Conservation (phyloP, 2,797 vertebrate genomes). For the Dipus sagitta region DNA sequence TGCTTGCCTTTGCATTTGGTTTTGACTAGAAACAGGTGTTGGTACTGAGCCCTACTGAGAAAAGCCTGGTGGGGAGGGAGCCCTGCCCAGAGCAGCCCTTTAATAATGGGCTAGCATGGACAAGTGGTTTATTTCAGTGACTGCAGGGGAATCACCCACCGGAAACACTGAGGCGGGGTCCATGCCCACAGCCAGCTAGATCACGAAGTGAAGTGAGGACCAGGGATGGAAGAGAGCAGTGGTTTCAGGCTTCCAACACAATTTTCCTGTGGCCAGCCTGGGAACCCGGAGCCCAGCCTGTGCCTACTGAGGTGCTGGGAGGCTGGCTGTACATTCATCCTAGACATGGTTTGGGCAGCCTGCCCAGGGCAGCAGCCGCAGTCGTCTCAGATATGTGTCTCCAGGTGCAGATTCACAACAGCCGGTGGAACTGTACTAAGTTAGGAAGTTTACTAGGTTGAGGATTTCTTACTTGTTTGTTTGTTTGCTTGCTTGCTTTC, state of each 20-base stretch:
- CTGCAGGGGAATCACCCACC: not conserved
- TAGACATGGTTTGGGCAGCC: not conserved
- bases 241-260: not conserved
- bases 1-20: not conserved
- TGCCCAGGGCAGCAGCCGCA: not conserved
- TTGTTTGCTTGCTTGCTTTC: no score
- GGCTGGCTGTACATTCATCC: not conserved
- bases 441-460: not conserved
- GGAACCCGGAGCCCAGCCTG: not conserved
- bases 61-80: not conserved
- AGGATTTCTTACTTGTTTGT: not conserved
- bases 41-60: not conserved
- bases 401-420: not conserved
- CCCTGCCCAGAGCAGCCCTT: no score
- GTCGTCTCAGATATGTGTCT: no score
- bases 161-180: not conserved
- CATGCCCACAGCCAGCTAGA: not conserved
- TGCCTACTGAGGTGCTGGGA: not conserved
- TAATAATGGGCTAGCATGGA: not conserved
- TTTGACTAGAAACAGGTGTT: constrained; percentile 3
- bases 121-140: not conserved
- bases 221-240: not conserved
- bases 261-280: not conserved
- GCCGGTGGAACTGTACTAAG: constrained; percentile 13
- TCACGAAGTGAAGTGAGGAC: not conserved